These are phyloP conservation scores for Amiota communis DNA, from an alignment of 2,888 invertebrate genomes.

Conservation along the genomic window DNA sequence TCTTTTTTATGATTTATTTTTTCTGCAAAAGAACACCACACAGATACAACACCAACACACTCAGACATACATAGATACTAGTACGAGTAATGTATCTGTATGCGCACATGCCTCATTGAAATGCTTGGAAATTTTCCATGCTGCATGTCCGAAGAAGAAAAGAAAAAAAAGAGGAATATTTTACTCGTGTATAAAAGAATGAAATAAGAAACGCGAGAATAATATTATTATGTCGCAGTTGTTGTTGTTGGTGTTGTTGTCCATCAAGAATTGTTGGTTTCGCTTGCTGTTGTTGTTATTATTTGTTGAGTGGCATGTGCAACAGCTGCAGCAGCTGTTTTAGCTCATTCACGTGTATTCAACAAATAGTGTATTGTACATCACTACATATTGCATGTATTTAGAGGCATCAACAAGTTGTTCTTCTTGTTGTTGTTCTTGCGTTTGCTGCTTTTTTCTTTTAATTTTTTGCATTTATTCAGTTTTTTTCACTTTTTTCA, in stretches of 20 bases:
- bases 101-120: not conserved
- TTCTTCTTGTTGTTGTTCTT: constrained; percentile 30
- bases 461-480: constrained; percentile 14
- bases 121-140: constrained; percentile 21
- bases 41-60: not conserved
- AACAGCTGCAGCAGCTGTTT: constrained; percentile 35
- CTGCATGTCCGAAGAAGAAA: not conserved
- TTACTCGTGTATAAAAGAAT: too few relatives aligned
- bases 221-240: too few relatives aligned
- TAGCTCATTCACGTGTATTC: not conserved
- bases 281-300: constrained; percentile 22
- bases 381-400: too few relatives aligned
- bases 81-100: not conserved
- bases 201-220: too few relatives aligned
- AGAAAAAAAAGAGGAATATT: too few relatives aligned
- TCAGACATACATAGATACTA: not conserved
- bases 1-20: not conserved
- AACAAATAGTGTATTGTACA: constrained; percentile 8
- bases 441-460: constrained; percentile 26
- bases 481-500: constrained; percentile 5
- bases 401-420: constrained; percentile 15
- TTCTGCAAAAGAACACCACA: not conserved
- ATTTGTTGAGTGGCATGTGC: constrained; percentile 38
- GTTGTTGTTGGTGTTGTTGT: not conserved
- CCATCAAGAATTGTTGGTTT: constrained; percentile 11